Conservation (phyloP, 2,797 vertebrate genomes). For the Rousettus madagascariensis region DNA sequence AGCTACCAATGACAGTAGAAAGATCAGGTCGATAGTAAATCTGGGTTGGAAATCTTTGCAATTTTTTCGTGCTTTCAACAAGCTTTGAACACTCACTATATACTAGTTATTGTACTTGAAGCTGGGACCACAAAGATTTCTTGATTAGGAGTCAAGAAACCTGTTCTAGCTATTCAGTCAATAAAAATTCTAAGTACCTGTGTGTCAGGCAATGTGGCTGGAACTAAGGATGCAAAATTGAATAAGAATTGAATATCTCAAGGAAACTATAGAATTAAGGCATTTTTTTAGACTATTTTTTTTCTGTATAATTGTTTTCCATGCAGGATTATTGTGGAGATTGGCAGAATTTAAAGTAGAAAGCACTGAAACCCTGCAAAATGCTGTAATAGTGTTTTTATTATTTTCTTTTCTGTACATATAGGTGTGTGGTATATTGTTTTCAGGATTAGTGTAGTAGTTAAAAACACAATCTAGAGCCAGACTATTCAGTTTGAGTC, state of each 20-base stretch:
- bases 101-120: not conserved
- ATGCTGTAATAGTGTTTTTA: not conserved
- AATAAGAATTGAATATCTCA: not conserved
- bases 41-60: not conserved
- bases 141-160: not conserved
- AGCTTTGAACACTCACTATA: not conserved
- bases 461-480: not conserved
- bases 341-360: slow-evolving; percentile 49
- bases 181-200: not conserved
- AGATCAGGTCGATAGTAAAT: not conserved
- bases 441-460: not conserved
- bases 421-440: not conserved
- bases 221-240: not conserved
- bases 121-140: not conserved
- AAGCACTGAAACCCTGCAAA: not conserved
- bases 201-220: not conserved
- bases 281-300: not conserved
- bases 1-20: not conserved
- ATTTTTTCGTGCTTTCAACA: not conserved
- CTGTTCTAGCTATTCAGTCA: not conserved
- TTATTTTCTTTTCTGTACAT: not conserved
- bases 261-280: not conserved
- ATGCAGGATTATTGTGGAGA: not conserved
- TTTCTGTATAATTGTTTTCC: slow-evolving; percentile 26
- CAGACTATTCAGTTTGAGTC: not conserved